Conservation (phyloP, 2,113 vertebrate species). For the Hypomesus transpacificus region DNA sequence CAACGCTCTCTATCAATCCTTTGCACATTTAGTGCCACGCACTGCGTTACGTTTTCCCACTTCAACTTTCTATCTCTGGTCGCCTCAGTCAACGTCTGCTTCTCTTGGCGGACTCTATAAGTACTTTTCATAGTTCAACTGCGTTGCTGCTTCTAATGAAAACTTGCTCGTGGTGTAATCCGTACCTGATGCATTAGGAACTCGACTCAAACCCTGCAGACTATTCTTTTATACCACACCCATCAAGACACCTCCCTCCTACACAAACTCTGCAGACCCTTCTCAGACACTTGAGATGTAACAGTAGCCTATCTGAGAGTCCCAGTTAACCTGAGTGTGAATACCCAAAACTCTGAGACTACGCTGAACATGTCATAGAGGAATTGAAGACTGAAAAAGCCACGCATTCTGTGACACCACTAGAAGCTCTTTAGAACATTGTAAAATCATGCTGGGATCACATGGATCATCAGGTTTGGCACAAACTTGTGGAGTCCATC, state of each 20-base stretch:
- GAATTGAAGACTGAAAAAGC: too few relatives aligned
- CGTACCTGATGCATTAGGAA: conserved; percentile 13
- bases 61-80: conserved; percentile 40
- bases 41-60: conserved; percentile 24
- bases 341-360: conserved; percentile 15
- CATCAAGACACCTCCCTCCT: conserved; percentile 37
- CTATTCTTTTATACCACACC: conserved; percentile 44
- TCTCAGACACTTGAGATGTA: conserved; percentile 64
- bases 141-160: background rate
- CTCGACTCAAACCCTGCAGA: background rate
- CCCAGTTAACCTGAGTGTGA: conserved; percentile 26
- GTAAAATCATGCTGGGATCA: too few relatives aligned
- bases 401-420: background rate
- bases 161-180: background rate
- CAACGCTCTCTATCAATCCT: background rate
- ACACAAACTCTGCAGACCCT: conserved; percentile 25
- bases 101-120: conserved; percentile 24
- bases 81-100: conserved; percentile 36
- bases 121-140: conserved; percentile 48
- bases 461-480: too few relatives aligned
- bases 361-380: too few relatives aligned
- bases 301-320: conserved; percentile 45
- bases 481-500: too few relatives aligned
- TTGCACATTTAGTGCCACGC: conserved; percentile 25
- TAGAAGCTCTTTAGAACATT: background rate